Conservation (phyloP, 2,888 invertebrate genomes). For the Papilio demoleus region DNA sequence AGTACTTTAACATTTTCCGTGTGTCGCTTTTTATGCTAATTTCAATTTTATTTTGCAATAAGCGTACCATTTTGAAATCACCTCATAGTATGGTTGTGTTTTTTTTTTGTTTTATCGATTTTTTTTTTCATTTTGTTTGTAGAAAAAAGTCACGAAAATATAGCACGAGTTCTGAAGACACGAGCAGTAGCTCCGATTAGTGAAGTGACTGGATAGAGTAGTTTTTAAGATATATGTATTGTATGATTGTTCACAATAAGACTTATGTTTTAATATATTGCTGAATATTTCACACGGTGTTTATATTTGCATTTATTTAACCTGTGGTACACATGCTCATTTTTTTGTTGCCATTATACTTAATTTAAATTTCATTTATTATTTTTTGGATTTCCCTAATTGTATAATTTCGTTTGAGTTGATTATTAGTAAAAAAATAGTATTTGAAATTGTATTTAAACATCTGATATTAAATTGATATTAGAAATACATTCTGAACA, state of each 20-base stretch:
- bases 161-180: constrained; percentile 79
- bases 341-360: constrained; percentile 24
- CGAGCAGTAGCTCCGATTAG: constrained; percentile 77
- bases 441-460: neutral
- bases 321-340: constrained; percentile 3
- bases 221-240: constrained; percentile 62
- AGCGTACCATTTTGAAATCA: constrained; percentile 29
- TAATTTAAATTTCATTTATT: neutral
- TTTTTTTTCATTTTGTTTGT: constrained; percentile 63
- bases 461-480: neutral
- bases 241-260: constrained; percentile 45
- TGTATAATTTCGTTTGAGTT: too few relatives aligned
- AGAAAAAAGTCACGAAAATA: constrained; percentile 81
- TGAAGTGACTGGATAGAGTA: constrained; percentile 67
- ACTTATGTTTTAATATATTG: constrained; percentile 43
- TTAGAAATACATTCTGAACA: neutral
- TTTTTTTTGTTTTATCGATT: constrained; percentile 56
- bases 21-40: constrained; percentile 67
- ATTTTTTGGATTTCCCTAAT: constrained; percentile 1
- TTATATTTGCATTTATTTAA: constrained; percentile 40
- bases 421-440: too few relatives aligned
- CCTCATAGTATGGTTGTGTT: constrained; percentile 56
- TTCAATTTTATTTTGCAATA: constrained; percentile 44
- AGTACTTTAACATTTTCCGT: constrained; percentile 59
- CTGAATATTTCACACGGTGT: constrained; percentile 39